Evolutionary conservation across 1,140 invertebrate genomes (phyloP).

Genomic region (Bacillus rossius): DNA sequence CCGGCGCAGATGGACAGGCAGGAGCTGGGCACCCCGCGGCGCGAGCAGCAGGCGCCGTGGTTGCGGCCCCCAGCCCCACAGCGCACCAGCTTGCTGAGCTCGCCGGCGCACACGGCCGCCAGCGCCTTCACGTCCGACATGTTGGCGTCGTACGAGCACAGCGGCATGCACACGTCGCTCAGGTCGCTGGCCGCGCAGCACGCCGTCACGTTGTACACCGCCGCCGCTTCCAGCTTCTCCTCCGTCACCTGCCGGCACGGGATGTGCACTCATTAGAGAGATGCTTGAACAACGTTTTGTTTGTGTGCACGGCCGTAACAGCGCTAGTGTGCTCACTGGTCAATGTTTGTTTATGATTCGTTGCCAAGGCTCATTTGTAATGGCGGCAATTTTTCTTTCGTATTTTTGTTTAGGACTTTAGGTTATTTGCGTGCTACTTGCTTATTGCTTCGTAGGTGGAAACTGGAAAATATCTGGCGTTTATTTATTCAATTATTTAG

Average conservation of each 20-base stretch:
- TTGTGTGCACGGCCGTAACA: no score
- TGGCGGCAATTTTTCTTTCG: no score
- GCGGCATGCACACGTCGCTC: slow-evolving; percentile 63
- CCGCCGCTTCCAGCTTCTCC: slow-evolving; percentile 46
- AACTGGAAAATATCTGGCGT: no score
- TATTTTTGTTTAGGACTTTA: no score
- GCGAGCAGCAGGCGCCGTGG: slow-evolving; percentile 64
- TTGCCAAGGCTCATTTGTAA: no score
- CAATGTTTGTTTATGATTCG: no score
- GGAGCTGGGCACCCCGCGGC: slow-evolving; percentile 61
- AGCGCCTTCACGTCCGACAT: slow-evolving; percentile 67
- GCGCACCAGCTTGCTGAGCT: slow-evolving; percentile 60
- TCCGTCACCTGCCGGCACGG: slow-evolving; percentile 46
- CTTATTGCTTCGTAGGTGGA: no score
- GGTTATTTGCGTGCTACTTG: no score
- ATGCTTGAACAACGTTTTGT: no score
- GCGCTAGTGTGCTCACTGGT: no score
- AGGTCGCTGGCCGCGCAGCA: slow-evolving; percentile 68
- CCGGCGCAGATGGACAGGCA: slow-evolving; percentile 73
- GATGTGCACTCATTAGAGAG: no score
- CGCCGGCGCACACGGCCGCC: slow-evolving; percentile 54
- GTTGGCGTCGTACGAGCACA: slow-evolving; percentile 76
- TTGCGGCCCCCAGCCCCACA: slow-evolving; percentile 69
- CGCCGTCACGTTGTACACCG: slow-evolving; percentile 65
- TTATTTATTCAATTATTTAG: no score